These are phyloP conservation scores for Melanotaenia parkinsoni DNA, from an alignment of 2,797 vertebrate species.

Conservation along the genomic window DNA sequence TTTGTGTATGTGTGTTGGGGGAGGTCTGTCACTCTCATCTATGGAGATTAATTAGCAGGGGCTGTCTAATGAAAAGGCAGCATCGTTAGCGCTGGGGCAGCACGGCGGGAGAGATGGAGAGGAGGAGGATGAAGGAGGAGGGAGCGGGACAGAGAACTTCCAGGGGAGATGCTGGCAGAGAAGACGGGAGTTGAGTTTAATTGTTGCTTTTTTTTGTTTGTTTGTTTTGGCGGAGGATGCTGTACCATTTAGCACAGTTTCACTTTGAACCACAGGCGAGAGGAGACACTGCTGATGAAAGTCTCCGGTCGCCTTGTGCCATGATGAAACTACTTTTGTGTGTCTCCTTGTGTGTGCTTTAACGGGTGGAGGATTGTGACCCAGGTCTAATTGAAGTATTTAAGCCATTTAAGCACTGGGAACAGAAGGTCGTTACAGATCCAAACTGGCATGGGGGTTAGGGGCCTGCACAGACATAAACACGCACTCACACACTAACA, in stretches of 20 bases:
- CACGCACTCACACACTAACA: conserved; percentile 42
- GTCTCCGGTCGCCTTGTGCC: conserved; percentile 15
- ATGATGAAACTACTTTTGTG: conserved; percentile 39
- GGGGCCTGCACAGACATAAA: conserved; percentile 56
- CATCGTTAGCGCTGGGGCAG: conserved; percentile 77
- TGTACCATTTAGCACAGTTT: conserved; percentile 31
- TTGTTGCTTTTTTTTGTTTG: conserved; percentile 36
- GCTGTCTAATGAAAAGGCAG: conserved; percentile 86
- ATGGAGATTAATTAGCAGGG: conserved; percentile 86
- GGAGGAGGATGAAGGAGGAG: conserved; percentile 39
- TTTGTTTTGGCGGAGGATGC: too few species aligned
- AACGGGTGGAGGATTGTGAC: conserved; percentile 84
- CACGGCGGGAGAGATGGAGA: conserved; percentile 64
- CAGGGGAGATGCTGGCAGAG: conserved; percentile 63
- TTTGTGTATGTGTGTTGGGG: conserved; percentile 63
- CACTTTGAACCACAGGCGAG: conserved; percentile 27
- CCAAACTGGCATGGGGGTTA: conserved; percentile 81
- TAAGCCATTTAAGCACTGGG: conserved; percentile 81
- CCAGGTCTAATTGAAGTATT: conserved; percentile 84
- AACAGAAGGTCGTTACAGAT: conserved; percentile 85
- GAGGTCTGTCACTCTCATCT: conserved; percentile 85
- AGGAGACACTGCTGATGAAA: conserved; percentile 22
- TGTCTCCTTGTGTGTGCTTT: conserved; percentile 62
- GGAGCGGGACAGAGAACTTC: conserved; percentile 64
- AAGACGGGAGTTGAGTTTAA: conserved; percentile 62